These are phyloP conservation scores for Oncorhynchus tshawytscha DNA, from an alignment of 2,113 vertebrate species.

Conservation along the genomic window DNA sequence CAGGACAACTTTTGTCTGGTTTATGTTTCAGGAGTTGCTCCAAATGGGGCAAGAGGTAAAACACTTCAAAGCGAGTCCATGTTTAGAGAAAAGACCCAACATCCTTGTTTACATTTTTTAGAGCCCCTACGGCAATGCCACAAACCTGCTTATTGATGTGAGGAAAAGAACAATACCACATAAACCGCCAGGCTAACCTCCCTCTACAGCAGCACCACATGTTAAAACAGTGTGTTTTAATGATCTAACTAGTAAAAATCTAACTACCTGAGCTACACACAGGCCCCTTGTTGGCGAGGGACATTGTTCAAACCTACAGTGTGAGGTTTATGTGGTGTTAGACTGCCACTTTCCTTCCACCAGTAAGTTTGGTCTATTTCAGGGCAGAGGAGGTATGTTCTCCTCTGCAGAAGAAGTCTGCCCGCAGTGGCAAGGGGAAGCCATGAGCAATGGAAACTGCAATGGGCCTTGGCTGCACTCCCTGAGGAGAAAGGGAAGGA, in stretches of 20 bases:
- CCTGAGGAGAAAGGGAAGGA: slow-evolving; percentile 32
- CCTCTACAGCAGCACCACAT: neutral
- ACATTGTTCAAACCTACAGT: slow-evolving; percentile 28
- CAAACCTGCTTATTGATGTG: slow-evolving; percentile 10
- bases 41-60: neutral
- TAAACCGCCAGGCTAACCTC: neutral
- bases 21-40: too few relatives aligned
- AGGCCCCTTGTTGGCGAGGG: slow-evolving; percentile 10
- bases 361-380: slow-evolving; percentile 8
- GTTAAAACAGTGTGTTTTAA: slow-evolving; percentile 3
- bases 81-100: slow-evolving; percentile 23
- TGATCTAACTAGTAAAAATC: neutral
- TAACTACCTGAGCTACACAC: neutral
- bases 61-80: slow-evolving; percentile 30
- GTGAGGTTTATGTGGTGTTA: slow-evolving; percentile 26
- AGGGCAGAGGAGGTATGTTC: slow-evolving; percentile 35
- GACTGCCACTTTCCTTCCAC: slow-evolving; percentile 9
- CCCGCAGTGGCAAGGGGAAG: slow-evolving; percentile 53
- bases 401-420: slow-evolving; percentile 49
- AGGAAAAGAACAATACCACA: slow-evolving; percentile 32
- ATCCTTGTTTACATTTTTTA: slow-evolving; percentile 24
- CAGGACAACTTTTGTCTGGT: too few relatives aligned
- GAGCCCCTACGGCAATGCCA: neutral
- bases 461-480: slow-evolving; percentile 51
- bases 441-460: slow-evolving; percentile 73